Evolutionary conservation across 2,797 vertebrate genomes (phyloP).

Genomic region (Coregonus sp.): DNA sequence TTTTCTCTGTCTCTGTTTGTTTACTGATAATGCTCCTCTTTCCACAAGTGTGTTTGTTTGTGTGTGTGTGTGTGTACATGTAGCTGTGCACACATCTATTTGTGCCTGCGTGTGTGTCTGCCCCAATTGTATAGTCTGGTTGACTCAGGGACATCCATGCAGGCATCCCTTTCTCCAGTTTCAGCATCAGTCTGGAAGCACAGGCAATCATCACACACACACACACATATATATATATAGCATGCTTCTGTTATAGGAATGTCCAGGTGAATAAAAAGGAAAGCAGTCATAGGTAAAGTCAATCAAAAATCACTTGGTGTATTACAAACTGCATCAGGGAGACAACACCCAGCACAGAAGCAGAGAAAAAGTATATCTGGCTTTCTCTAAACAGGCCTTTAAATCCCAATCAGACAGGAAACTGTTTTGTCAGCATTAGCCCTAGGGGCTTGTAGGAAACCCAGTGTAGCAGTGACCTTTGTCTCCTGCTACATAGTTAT

Average conservation of each 20-base stretch:
- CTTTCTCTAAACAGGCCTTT: background rate
- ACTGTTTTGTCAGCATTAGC: background rate
- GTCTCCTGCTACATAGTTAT: too few relatives aligned
- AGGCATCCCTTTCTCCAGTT: conserved; percentile 60
- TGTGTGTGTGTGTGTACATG: conserved; percentile 11
- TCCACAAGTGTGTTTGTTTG: conserved; percentile 18
- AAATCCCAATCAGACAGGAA: background rate
- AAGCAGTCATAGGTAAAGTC: background rate
- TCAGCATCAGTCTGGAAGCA: conserved; percentile 45
- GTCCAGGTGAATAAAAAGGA: too few relatives aligned
- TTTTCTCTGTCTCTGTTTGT: conserved; percentile 31
- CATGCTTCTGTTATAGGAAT: background rate
- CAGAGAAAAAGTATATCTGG: background rate
- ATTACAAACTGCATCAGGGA: background rate
- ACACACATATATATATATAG: background rate
- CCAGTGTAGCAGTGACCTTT: too few relatives aligned
- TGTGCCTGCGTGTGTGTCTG: conserved; percentile 5
- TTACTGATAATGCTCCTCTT: conserved; percentile 21
- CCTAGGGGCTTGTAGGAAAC: background rate
- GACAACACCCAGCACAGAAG: too few relatives aligned
- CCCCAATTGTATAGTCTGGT: conserved; percentile 52
- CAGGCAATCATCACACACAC: conserved; percentile 11
- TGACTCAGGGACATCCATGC: conserved; percentile 58
- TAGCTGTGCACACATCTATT: background rate
- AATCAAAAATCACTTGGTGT: background rate